Conservation (phyloP, 2,797 vertebrate species). For the Smutsia gigantea region DNA sequence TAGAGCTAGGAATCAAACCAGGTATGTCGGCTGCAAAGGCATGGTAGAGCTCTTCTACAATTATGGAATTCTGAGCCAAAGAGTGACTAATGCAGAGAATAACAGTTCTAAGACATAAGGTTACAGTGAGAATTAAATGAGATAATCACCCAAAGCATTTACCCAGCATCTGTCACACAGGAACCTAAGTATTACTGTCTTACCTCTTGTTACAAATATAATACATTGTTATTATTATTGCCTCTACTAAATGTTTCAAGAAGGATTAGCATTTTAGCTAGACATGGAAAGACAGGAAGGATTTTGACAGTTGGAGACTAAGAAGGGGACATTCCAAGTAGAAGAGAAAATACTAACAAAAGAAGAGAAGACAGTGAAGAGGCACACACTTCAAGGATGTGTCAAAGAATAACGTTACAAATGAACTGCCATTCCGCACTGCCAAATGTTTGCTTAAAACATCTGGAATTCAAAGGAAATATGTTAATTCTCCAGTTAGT, state of each 20-base stretch:
- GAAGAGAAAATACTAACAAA: neutral
- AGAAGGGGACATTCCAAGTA: neutral
- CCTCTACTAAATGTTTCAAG: neutral
- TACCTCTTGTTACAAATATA: slow-evolving; percentile 34
- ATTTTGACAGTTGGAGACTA: neutral
- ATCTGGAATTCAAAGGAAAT: slow-evolving; percentile 26
- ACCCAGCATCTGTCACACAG: neutral
- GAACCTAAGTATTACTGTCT: neutral
- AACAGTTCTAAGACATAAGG: neutral
- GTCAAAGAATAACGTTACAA: neutral
- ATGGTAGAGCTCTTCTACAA: neutral
- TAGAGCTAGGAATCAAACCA: neutral
- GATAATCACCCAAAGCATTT: neutral
- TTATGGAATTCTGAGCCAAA: neutral
- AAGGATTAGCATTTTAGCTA: neutral
- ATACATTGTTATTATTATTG: neutral
- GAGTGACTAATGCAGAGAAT: neutral
- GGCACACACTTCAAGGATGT: neutral
- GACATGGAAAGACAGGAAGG: neutral
- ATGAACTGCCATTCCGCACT: neutral
- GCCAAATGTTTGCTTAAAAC: slow-evolving; percentile 31
- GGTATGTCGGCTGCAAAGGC: neutral
- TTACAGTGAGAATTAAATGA: slow-evolving; percentile 6
- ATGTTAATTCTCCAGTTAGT: neutral
- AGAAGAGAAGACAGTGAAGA: neutral